Base-by-base conservation (phyloP, 2,888 invertebrate species). In the Philereme vetulata region DNA sequence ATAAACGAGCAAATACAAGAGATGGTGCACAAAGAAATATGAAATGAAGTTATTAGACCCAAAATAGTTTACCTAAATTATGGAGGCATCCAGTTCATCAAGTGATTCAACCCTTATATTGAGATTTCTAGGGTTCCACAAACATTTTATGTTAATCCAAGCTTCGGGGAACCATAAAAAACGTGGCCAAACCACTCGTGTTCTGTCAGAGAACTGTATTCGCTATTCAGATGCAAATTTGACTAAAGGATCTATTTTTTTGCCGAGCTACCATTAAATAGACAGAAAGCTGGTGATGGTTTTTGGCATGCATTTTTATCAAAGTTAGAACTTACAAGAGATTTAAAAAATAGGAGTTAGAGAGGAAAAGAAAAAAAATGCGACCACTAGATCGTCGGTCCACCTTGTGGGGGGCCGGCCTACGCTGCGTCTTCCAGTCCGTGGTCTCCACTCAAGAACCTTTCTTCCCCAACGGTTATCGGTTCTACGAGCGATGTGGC, bases 101-200 rank as follows among this genome's bases (percentile, higher is more conserved):
- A 76, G 78, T 72, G 76, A 75, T 78, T 73, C 60, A 67, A 70
- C 66, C 69, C 69, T 70, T 72, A 75, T 77, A 78, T 80, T 76
- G 75, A 75, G 75, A 72, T 72, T 78, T 71, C 72, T 74, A 73
- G 75, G 72, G 70, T 78, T 72, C 72, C 75, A 73, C 78, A 81
- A 82, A 81, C 82, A 80, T 82, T 84, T 85, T 85, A 85, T 85
- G 85, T 78, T 84, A 85, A 85, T 84, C 80, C 71, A 73, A 76
- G 75, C 72, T 76, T 72, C 72, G 69, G 72, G 64, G 68, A 68
- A 71, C 71, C 75, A 73, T 77, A 82, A 82, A 79, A 84, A 84
- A 80, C 73, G 74, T 77, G 72, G 77, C 77, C 77, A 67, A 67
- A 72, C 70, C 75, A 72, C 78, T 75, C 74, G 71, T 76, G 74